Conservation (phyloP, 2,888 invertebrate species). For the Apodemia mormo region DNA sequence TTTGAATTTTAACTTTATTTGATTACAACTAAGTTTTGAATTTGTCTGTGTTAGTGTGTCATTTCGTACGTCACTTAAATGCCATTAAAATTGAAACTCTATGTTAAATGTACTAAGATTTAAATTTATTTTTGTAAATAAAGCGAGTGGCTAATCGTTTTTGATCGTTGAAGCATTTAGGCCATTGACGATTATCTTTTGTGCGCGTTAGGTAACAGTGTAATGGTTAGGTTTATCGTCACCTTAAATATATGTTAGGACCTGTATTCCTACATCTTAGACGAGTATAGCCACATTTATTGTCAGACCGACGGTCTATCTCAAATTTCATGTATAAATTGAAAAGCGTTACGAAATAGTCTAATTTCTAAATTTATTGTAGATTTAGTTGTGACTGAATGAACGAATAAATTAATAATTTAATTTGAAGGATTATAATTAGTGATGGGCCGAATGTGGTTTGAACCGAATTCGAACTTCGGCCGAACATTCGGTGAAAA, state of each 20-base stretch:
- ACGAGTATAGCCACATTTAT: background rate
- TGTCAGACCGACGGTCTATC: background rate
- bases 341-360: no score
- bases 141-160: conserved; percentile 4
- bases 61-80: background rate
- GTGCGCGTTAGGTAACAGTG: conserved; percentile 38
- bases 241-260: conserved; percentile 8
- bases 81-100: background rate
- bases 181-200: conserved; percentile 43
- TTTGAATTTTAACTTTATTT: no score
- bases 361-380: no score
- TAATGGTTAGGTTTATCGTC: conserved; percentile 38
- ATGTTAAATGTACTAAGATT: background rate
- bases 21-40: no score
- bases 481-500: no score
- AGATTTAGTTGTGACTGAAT: no score
- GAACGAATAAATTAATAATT: no score
- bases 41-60: no score
- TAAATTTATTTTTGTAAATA: background rate
- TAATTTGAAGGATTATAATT: no score
- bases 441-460: no score
- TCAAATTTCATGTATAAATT: background rate
- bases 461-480: no score
- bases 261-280: conserved; percentile 10
- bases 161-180: conserved; percentile 35